phyloP scores from a whole-genome alignment of 2,888 invertebrate species.

The Agriotes lineatus region DNA sequence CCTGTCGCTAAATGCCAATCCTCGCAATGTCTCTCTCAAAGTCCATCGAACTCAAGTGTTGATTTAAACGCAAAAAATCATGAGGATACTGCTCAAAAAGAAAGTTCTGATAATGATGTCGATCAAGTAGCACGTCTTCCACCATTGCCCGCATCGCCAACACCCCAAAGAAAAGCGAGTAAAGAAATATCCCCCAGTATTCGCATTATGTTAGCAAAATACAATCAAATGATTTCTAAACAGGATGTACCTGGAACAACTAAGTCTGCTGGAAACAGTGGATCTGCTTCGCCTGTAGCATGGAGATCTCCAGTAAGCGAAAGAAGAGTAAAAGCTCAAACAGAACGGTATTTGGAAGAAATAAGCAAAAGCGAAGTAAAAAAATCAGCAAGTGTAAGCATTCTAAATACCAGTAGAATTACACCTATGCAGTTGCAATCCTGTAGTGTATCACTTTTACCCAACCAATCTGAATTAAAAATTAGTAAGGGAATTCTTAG shows the following conservation, averaged over 20 bases:
- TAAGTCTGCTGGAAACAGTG: conserved; percentile 68
- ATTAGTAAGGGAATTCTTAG: conserved; percentile 47
- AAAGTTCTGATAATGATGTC: not conserved
- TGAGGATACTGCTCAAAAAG: not conserved
- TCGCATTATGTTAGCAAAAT: conserved; percentile 77
- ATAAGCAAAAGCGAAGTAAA: conserved; percentile 71
- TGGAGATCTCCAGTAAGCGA: conserved; percentile 75
- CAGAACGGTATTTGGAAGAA: conserved; percentile 67
- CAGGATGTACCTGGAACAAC: conserved; percentile 66
- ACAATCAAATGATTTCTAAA: conserved; percentile 75
- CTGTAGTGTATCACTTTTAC: conserved; percentile 44
- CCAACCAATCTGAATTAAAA: conserved; percentile 33
- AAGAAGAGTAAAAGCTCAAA: conserved; percentile 70
- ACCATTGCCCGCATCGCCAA: conserved; percentile 73
- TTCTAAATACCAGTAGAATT: conserved; percentile 53
- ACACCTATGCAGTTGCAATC: conserved; percentile 63
- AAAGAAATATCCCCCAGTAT: conserved; percentile 80
- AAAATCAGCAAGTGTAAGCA: conserved; percentile 74
- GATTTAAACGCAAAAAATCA: not conserved
- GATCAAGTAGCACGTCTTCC: conserved; percentile 61
- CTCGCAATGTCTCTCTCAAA: not conserved
- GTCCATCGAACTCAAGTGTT: not conserved
- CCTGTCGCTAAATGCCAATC: conserved; percentile 64
- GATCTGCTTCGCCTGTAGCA: conserved; percentile 74
- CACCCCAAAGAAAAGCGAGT: conserved; percentile 68